Base-by-base conservation (phyloP, 2,888 invertebrate genomes). In the Chloromyia formosa region DNA sequence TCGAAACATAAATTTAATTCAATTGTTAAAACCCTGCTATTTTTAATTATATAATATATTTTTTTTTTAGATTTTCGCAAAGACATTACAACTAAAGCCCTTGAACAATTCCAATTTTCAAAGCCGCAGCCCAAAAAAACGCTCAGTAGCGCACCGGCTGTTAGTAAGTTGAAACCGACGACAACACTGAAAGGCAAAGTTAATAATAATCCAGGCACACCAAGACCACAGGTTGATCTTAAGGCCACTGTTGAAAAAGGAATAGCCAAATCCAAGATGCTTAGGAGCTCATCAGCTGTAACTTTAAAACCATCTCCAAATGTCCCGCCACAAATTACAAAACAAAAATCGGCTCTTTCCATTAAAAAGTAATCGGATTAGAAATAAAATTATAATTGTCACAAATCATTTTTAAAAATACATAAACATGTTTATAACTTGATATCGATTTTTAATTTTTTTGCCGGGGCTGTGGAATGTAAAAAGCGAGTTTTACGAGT, bases 191-290 rank as follows among this genome's bases (percentile, higher is more conserved):
- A 42, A 9, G 12, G 10, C 14, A 76, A 64, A 60, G 7, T 35
- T 7, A 3, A 35, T 5, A 4, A 3, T 9, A 69, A 71, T 35
- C 62, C 71, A 1, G 76, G 74, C 58, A 76, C 76, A 42, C 76
- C 76, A 22, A 62, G 76, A 22, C 76, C 76, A 3, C 20, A 1
- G 1, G 60, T 71, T 1, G 40, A 71, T 71, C 42, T 71, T 9
- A 71, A 71, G 20, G 7, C 18, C 35, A 56, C 56, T 14, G 71
- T 71, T 9, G 58, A 71, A 20, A 71, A 71, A 56, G 71, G 71
- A 18, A 71, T 71, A 7, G 71, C 71, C 5, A 71, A 71, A 20
- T 71, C 71, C 35, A 71, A 71, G 40, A 71, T 71, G 40, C 40
- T 71, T 4, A 18, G 71, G 35, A 40, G 58, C 20, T 42, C 20